phyloP scores from a whole-genome alignment of 2,797 vertebrate genomes.

The Morus bassanus region DNA sequence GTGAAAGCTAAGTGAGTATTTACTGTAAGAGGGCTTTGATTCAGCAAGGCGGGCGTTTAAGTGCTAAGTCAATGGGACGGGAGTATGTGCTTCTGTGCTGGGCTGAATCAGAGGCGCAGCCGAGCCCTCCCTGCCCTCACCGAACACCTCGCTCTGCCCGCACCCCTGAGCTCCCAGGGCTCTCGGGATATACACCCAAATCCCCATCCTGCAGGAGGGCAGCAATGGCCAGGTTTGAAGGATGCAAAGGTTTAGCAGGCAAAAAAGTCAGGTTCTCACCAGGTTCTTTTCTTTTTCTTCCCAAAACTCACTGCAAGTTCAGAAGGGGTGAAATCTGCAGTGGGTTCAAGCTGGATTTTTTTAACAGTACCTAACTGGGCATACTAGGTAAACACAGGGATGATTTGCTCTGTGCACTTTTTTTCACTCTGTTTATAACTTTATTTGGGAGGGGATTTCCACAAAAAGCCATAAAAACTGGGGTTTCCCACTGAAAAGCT shows the following conservation, averaged over 20 bases:
- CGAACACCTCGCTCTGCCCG: background rate
- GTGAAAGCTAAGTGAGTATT: constrained; percentile 7
- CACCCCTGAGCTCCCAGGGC: background rate
- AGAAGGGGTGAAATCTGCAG: background rate
- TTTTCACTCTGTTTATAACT: background rate
- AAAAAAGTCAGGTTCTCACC: background rate
- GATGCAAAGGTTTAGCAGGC: background rate
- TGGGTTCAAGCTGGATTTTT: background rate
- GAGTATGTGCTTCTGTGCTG: background rate
- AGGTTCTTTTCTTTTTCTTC: background rate
- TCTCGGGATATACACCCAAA: rapidly evolving
- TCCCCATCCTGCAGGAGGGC: background rate
- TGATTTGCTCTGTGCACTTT: background rate
- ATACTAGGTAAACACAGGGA: background rate
- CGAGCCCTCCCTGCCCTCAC: background rate
- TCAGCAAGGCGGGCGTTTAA: background rate
- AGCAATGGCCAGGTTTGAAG: rapidly evolving
- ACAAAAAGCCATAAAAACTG: background rate
- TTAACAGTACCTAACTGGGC: background rate
- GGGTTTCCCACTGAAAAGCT: constrained; percentile 29
- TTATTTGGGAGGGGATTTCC: constrained; percentile 34
- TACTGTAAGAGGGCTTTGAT: constrained; percentile 7
- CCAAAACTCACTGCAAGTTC: too few species aligned
- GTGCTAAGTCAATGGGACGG: background rate
- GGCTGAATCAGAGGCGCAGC: background rate